These are phyloP conservation scores for Lissonota sp. DNA, from an alignment of 2,888 invertebrate species.

Conservation along the genomic window DNA sequence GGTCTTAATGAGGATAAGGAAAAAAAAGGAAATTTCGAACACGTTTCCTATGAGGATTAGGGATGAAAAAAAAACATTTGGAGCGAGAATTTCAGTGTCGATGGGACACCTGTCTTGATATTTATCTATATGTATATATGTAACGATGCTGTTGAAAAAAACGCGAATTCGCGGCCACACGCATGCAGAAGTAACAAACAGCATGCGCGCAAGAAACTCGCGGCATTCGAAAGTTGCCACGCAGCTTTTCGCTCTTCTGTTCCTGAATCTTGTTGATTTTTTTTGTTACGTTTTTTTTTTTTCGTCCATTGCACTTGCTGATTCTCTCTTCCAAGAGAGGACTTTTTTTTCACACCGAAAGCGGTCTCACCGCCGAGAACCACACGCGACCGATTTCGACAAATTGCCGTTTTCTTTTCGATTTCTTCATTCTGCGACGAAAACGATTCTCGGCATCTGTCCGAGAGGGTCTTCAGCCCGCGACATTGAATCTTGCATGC, in stretches of 20 bases:
- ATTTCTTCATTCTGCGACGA: constrained; percentile 40
- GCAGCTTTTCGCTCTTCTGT: constrained; percentile 65
- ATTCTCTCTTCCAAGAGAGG: neutral
- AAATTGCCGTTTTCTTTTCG: constrained; percentile 44
- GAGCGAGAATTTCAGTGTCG: constrained; percentile 28
- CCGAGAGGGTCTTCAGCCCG: no score
- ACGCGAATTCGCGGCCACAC: constrained; percentile 47
- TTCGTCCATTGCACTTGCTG: constrained; percentile 7
- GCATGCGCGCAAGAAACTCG: constrained; percentile 46
- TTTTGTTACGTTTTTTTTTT: constrained; percentile 22
- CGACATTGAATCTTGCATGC: neutral
- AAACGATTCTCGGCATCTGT: no score
- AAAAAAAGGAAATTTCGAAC: neutral
- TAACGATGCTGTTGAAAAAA: constrained; percentile 3
- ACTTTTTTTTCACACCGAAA: constrained; percentile 13
- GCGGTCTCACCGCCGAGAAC: constrained; percentile 8
- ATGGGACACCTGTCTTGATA: constrained; percentile 54
- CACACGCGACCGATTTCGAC: constrained; percentile 45
- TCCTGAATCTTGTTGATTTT: constrained; percentile 25
- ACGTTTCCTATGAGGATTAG: neutral
- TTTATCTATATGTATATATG: constrained; percentile 2
- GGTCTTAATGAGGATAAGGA: no score
- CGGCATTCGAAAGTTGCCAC: constrained; percentile 71
- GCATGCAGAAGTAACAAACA: constrained; percentile 18
- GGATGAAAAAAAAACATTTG: constrained; percentile 14